Evolutionary conservation across 2,888 invertebrate genomes (phyloP), one percentile per base, ranked within the genome.

Genomic region (Erebia palarica): DNA sequence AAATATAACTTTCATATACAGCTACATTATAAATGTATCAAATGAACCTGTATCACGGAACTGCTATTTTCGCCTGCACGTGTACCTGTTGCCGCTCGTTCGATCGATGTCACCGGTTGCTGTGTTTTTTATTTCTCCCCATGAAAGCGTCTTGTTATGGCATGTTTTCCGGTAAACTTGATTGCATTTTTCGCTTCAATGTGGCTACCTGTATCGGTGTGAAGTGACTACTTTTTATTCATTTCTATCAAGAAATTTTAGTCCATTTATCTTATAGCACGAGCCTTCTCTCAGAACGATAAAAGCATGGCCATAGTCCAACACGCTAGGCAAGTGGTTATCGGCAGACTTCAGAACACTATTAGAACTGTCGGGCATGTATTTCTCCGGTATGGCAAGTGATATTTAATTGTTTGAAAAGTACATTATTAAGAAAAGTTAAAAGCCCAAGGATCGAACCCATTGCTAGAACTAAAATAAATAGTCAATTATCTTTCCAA

Each of bases 71-170:
- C 16, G 16, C 65, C 18, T 60, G n/a, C 16, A 53, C 14, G 27
- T 36, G 58, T 44, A 60, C 44, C 55, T 53, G 73, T 61, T 66
- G 65, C 66, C 68, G 21, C 51, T 61, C 10, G 21, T 44, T 14
- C 57, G 63, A 70, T 68, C 63, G 65, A 72, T 63, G 63, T n/a
- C 51, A 44, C 11, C 10, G 47, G 60, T 61, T 64, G 55, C 57
- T 68, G 65, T 65, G 47, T 72, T 73, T 73, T 70, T 58, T 55
- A 65, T 42, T 58, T 70, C 55, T 9, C 65, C 53, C 47, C 75
- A 71, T 82, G 85, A 85, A 87, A 86, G 82, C 80, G 83, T 79
- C 84, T 86, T 86, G 80, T 86, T 85, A 83, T 77, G 75, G 79
- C 64, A 67, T 79, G 77, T 81, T 82, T 87, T 86, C 86, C 84